Percentiles rank a stretch among this genome's conserved stretches.
Conservation (phyloP, 2,797 vertebrate genomes). For the Molossus alvarezi region DNA sequence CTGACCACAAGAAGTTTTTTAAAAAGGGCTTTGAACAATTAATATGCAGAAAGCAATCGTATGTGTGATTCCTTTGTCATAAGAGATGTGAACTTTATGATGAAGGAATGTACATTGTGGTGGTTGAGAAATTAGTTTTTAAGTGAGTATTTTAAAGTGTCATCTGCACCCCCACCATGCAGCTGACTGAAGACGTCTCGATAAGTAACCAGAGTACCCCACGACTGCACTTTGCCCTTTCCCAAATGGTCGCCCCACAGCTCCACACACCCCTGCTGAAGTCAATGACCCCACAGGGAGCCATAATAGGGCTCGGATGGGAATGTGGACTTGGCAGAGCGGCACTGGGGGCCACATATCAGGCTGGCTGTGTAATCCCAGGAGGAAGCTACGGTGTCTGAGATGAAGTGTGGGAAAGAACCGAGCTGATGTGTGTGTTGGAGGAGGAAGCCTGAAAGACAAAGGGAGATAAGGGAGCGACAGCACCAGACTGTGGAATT, state of each 20-base stretch:
- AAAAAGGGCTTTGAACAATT: slow-evolving; percentile 1
- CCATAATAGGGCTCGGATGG: neutral
- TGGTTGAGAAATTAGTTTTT: neutral
- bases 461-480: neutral
- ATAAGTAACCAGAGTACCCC: neutral
- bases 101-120: neutral
- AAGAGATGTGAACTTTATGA: neutral
- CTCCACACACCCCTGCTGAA: neutral
- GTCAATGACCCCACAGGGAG: neutral
- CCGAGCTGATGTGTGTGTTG: rapidly evolving
- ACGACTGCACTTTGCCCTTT: neutral
- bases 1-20: neutral
- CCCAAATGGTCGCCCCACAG: neutral
- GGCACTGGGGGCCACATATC: neutral
- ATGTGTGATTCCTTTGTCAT: neutral
- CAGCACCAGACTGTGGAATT: neutral
- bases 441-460: slow-evolving; percentile 56
- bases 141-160: neutral
- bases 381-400: neutral
- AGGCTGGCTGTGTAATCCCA: neutral
- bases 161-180: neutral
- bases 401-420: slow-evolving; percentile 65
- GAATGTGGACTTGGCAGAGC: slow-evolving; percentile 21
- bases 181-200: neutral
- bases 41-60: neutral